Percentiles rank a stretch among this genome's conserved stretches.
Evolutionary conservation across 1,140 invertebrate species (phyloP).

Genomic region (Metaphire vulgaris): DNA sequence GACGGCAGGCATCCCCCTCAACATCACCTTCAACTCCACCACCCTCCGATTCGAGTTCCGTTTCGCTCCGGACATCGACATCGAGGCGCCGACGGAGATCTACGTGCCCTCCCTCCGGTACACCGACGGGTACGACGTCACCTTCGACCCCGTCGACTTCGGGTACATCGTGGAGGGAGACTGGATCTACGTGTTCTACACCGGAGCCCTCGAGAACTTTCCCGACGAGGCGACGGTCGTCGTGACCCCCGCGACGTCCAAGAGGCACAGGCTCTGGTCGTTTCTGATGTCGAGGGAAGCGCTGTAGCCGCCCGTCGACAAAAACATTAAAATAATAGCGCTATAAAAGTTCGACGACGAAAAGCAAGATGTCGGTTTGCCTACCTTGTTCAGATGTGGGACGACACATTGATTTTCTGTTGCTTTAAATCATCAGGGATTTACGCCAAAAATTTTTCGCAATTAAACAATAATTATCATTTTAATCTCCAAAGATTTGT

Average conservation of each 20-base stretch:
- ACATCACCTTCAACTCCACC: constrained; percentile 5
- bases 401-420: too few species aligned
- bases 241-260: not conserved
- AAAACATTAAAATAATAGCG: too few species aligned
- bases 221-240: not conserved
- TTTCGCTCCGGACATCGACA: constrained; percentile 5
- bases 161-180: not conserved
- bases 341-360: too few species aligned
- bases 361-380: too few species aligned
- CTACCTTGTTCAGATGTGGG: too few species aligned
- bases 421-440: too few species aligned
- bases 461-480: too few species aligned
- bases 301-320: too few species aligned
- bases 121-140: not conserved
- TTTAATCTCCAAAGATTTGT: too few species aligned
- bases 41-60: not conserved
- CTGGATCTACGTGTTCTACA: not conserved
- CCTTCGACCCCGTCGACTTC: not conserved
- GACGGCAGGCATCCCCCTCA: not conserved
- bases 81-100: constrained; percentile 6
- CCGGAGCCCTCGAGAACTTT: not conserved
- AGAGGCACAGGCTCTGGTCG: too few species aligned
- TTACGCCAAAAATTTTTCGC: too few species aligned
- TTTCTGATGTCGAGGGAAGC: too few species aligned
- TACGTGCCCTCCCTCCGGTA: not conserved